Evolutionary conservation across 1,140 invertebrate species (phyloP).

Genomic region (Platorchestia sp.): DNA sequence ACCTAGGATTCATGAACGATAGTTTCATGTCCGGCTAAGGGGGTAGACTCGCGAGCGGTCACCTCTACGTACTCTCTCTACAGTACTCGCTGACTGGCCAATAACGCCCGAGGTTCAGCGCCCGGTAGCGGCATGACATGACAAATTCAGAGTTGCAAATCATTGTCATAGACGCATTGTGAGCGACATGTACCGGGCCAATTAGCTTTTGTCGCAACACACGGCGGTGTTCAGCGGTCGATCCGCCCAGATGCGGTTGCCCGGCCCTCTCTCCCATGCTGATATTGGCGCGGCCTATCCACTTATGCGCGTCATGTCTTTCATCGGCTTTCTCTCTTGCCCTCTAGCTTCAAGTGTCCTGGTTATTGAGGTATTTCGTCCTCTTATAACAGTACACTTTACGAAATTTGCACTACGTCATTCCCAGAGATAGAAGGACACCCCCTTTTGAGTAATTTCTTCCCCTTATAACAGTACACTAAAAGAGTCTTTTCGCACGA

Average conservation of each 20-base stretch:
- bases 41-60: not conserved
- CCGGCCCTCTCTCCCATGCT: not conserved
- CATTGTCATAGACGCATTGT: slow-evolving; percentile 50
- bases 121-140: slow-evolving; percentile 45
- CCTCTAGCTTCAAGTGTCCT: not conserved
- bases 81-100: not conserved
- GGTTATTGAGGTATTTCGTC: not conserved
- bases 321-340: slow-evolving; percentile 24
- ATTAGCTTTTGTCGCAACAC: slow-evolving; percentile 44
- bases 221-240: not conserved
- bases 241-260: not conserved
- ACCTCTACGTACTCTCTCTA: not conserved
- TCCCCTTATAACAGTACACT: no score
- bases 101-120: slow-evolving; percentile 13
- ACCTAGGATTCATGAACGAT: not conserved
- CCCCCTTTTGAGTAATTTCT: no score
- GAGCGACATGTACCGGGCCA: slow-evolving; percentile 49
- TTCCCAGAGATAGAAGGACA: not conserved
- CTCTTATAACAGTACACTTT: not conserved
- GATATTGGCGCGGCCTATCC: slow-evolving; percentile 7
- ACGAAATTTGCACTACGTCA: not conserved
- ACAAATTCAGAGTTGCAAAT: slow-evolving; percentile 43
- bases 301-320: slow-evolving; percentile 11
- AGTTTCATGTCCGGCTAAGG: not conserved
- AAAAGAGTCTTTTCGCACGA: no score